phyloP scores from a whole-genome alignment of 2,113 vertebrate species.

The Pseudonaja textilis region DNA sequence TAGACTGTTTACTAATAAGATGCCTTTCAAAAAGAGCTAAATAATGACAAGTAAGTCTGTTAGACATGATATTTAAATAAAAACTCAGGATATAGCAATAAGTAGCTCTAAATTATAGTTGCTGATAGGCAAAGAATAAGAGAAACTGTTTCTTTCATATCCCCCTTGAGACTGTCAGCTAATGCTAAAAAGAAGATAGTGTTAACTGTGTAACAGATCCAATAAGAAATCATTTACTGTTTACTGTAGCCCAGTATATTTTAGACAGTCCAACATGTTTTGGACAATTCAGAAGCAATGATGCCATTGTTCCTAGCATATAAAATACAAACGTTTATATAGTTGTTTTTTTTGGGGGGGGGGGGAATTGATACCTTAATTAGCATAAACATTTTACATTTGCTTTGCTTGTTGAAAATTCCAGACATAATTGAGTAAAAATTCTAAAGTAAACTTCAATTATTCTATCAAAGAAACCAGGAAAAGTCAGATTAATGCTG shows the following conservation, averaged over 20 bases:
- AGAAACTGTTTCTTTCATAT: neutral
- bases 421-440: neutral
- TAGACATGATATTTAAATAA: neutral
- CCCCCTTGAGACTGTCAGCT: neutral
- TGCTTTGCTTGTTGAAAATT: neutral
- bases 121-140: neutral
- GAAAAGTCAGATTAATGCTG: neutral
- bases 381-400: neutral
- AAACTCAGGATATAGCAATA: neutral
- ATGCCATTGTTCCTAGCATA: neutral
- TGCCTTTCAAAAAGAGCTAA: neutral
- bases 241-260: neutral
- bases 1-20: neutral
- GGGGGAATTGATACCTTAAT: neutral
- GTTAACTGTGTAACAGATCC: neutral
- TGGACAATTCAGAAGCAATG: neutral
- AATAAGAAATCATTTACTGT: neutral
- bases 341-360: neutral
- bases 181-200: neutral
- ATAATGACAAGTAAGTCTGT: neutral
- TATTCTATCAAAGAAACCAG: neutral
- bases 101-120: neutral
- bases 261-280: neutral
- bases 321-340: neutral
- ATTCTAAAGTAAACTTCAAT: neutral